These are phyloP conservation scores for Phalera bucephala DNA, from an alignment of 2,888 invertebrate species.

Conservation along the genomic window DNA sequence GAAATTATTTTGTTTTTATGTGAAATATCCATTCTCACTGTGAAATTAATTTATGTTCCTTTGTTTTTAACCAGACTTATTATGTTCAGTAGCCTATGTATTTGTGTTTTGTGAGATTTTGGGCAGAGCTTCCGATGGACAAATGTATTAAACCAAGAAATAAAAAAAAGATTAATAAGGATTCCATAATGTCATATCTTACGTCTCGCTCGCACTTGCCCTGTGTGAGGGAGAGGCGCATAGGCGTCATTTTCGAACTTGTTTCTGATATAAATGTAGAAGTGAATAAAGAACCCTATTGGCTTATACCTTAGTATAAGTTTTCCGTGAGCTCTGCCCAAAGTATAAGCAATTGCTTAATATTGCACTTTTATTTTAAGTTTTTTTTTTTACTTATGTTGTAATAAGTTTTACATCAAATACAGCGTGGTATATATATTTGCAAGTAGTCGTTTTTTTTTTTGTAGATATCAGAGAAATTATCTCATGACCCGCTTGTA, in stretches of 20 bases:
- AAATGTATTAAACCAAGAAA: no score
- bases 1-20: slow-evolving; percentile 39
- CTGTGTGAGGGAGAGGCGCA: no score
- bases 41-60: slow-evolving; percentile 42
- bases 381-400: slow-evolving; percentile 66
- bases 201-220: no score
- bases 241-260: no score
- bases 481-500: slow-evolving; percentile 64
- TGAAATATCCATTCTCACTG: slow-evolving; percentile 27
- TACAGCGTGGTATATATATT: slow-evolving; percentile 72
- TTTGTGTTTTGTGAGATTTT: slow-evolving; percentile 16
- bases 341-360: slow-evolving; percentile 45
- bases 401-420: slow-evolving; percentile 72
- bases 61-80: slow-evolving; percentile 32
- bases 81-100: slow-evolving; percentile 31
- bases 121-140: slow-evolving; percentile 4
- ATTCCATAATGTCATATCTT: no score
- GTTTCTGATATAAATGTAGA: no score
- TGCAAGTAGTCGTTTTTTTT: slow-evolving; percentile 57
- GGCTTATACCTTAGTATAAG: neutral
- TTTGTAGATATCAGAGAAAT: slow-evolving; percentile 46
- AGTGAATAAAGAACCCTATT: no score
- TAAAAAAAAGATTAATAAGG: no score
- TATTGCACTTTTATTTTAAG: slow-evolving; percentile 62
- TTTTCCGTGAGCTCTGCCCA: slow-evolving; percentile 28